Percentiles rank a stretch among this genome's conserved stretches.
Conservation (phyloP, 2,888 invertebrate genomes). For the Stenodera caucasica region DNA sequence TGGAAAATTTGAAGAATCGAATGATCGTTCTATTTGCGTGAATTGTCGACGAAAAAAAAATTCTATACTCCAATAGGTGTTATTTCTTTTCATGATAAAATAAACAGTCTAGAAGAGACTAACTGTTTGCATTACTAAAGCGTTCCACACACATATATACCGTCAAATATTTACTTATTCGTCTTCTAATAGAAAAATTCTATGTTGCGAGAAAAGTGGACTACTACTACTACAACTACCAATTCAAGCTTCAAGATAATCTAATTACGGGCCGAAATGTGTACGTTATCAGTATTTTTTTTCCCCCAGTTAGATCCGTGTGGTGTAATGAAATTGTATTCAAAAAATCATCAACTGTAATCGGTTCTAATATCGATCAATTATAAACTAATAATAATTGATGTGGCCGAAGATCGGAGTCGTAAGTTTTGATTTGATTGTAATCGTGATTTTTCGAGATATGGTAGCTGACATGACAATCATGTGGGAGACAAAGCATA, state of each 20-base stretch:
- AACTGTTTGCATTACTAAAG: conserved; percentile 52
- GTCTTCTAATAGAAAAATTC: conserved; percentile 54
- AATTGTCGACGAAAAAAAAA: conserved; percentile 1
- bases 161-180: conserved; percentile 54
- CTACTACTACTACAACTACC: conserved; percentile 29
- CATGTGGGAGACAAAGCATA: conserved; percentile 28
- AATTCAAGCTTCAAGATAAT: conserved; percentile 29
- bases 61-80: conserved; percentile 27
- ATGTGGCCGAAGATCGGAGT: too few relatives aligned
- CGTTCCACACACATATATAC: conserved; percentile 41
- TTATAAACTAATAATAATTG: too few relatives aligned
- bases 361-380: too few relatives aligned
- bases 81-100: conserved; percentile 39
- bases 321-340: conserved; percentile 18
- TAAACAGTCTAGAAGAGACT: conserved; percentile 43
- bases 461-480: conserved; percentile 13
- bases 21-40: conserved; percentile 9
- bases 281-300: conserved; percentile 16
- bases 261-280: conserved; percentile 23
- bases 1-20: neutral
- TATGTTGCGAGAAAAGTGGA: conserved; percentile 49
- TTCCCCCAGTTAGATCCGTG: neutral
- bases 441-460: too few relatives aligned
- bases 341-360: conserved; percentile 9
- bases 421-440: too few relatives aligned